Percentiles rank a stretch among this genome's conserved stretches.
These are phyloP conservation scores for Myrmophylax atrothorax DNA, from an alignment of 2,113 vertebrate species.

Conservation along the genomic window DNA sequence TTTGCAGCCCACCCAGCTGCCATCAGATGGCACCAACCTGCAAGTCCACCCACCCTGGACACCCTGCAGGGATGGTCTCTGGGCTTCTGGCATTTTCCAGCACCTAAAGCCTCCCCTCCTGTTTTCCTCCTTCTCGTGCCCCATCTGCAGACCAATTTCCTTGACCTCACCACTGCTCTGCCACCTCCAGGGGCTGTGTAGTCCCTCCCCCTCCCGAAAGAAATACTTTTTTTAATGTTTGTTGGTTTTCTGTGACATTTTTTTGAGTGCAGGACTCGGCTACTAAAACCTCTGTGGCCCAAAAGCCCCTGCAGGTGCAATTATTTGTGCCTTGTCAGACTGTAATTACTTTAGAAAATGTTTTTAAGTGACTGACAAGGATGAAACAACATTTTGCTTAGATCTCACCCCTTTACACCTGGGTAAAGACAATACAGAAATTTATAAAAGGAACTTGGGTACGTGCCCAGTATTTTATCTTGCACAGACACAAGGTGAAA, in stretches of 20 bases:
- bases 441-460: slow-evolving; percentile 56
- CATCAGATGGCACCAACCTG: slow-evolving; percentile 36
- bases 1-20: slow-evolving; percentile 3
- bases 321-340: slow-evolving; percentile 60
- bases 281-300: slow-evolving; percentile 12
- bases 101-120: background rate
- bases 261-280: background rate
- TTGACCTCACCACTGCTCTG: background rate
- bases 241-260: background rate
- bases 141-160: background rate
- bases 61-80: background rate
- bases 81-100: background rate
- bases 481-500: slow-evolving; percentile 74
- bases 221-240: fast-evolving
- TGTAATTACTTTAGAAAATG: slow-evolving; percentile 49
- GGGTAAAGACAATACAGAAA: slow-evolving; percentile 48
- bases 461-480: slow-evolving; percentile 62
- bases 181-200: background rate
- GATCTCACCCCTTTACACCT: slow-evolving; percentile 47
- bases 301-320: slow-evolving; percentile 50
- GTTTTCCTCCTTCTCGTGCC: fast-evolving
- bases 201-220: fast-evolving
- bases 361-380: slow-evolving; percentile 58
- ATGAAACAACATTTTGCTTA: slow-evolving; percentile 20
- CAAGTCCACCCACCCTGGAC: background rate